Evolutionary conservation across 2,113 vertebrate genomes (phyloP).

Genomic region (Haplochromis burtoni): DNA sequence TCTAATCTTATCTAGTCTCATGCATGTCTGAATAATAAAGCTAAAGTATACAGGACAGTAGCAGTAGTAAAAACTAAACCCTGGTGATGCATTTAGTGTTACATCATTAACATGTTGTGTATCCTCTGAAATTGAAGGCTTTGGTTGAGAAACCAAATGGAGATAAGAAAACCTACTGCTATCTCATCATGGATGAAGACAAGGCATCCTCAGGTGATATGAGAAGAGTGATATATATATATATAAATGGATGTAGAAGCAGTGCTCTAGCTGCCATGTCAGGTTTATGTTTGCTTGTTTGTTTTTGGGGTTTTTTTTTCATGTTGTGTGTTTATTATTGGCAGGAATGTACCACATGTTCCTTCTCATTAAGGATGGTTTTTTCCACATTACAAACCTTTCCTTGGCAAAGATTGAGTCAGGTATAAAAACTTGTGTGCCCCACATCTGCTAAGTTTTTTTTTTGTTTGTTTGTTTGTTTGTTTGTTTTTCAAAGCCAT

Average conservation of each 20-base stretch:
- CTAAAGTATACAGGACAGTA: neutral
- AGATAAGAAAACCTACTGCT: constrained; percentile 73
- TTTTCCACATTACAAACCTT: constrained; percentile 83
- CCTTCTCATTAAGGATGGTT: constrained; percentile 78
- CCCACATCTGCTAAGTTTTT: neutral
- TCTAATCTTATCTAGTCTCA: neutral
- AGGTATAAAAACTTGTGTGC: constrained; percentile 64
- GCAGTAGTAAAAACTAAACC: neutral
- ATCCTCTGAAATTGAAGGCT: constrained; percentile 53
- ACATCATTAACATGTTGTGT: neutral
- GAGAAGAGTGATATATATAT: neutral
- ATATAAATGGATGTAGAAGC: neutral
- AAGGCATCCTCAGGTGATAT: constrained; percentile 67
- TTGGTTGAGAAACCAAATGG: constrained; percentile 68
- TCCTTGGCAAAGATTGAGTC: constrained; percentile 78
- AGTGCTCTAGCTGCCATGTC: neutral
- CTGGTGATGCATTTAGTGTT: neutral
- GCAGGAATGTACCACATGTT: constrained; percentile 82
- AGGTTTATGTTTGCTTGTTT: neutral
- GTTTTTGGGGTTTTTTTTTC: fast-evolving
- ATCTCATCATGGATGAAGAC: constrained; percentile 78
- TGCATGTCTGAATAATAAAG: neutral
- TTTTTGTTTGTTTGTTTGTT: neutral
- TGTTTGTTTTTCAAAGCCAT: neutral
- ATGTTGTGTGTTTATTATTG: neutral